Conservation (phyloP, 2,113 vertebrate species). For the Marmota monax region DNA sequence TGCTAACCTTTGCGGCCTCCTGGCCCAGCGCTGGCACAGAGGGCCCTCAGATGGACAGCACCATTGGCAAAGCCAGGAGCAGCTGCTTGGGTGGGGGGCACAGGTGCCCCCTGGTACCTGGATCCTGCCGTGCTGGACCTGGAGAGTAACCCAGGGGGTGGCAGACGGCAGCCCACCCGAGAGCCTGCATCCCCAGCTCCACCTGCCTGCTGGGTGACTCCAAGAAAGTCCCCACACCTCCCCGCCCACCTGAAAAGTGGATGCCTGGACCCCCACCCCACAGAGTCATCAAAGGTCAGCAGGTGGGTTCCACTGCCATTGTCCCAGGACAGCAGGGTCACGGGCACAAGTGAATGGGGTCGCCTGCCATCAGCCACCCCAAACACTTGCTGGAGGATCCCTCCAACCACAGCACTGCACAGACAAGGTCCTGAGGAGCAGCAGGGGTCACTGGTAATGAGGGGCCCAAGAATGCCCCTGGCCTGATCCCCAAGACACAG, state of each 20-base stretch:
- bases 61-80: no score
- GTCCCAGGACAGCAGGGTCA: neutral
- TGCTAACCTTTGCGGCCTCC: no score
- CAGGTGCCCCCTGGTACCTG: no score
- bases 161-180: fast-evolving
- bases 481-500: neutral
- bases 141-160: no score
- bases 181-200: neutral
- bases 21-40: no score
- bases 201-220: neutral
- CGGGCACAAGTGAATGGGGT: neutral
- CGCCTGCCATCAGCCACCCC: neutral
- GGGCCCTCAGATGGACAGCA: no score
- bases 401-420: neutral
- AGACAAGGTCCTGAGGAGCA: neutral
- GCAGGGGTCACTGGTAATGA: neutral
- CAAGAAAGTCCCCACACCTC: neutral
- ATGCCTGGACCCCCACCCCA: neutral
- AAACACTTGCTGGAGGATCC: neutral
- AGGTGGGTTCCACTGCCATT: no score
- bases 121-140: neutral
- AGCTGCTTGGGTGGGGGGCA: no score
- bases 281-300: neutral
- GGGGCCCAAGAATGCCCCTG: neutral
- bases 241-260: neutral